These are phyloP conservation scores for Paracyprichromis sp. DNA, from an alignment of 2,113 vertebrate genomes.

Conservation along the genomic window DNA sequence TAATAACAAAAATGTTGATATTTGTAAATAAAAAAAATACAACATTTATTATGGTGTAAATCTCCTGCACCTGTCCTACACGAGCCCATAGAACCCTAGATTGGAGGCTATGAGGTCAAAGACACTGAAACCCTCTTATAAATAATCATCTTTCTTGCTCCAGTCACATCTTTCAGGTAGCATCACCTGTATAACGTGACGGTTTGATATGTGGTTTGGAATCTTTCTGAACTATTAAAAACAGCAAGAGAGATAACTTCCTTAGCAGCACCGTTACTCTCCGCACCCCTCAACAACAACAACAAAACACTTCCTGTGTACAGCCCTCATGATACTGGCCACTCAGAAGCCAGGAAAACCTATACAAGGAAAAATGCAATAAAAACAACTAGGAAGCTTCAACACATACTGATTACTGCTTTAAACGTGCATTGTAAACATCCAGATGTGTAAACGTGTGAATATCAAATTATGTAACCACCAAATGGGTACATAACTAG, in stretches of 20 bases:
- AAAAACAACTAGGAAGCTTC: rapidly evolving
- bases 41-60: neutral
- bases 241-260: neutral
- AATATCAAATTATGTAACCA: neutral
- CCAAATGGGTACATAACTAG: rapidly evolving
- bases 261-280: neutral
- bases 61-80: rapidly evolving
- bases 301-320: neutral
- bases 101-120: neutral
- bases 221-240: neutral
- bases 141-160: rapidly evolving
- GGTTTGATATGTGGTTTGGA: neutral
- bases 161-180: rapidly evolving
- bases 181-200: rapidly evolving
- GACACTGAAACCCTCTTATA: neutral
- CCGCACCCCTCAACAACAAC: neutral
- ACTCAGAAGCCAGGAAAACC: neutral
- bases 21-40: neutral
- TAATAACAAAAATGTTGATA: neutral
- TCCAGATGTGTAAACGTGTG: neutral
- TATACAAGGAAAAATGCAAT: rapidly evolving
- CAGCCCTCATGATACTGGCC: neutral
- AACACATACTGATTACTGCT: rapidly evolving
- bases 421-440: rapidly evolving
- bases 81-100: rapidly evolving